These are phyloP conservation scores for Otus sunia DNA, from an alignment of 2,113 vertebrate genomes.

Conservation along the genomic window DNA sequence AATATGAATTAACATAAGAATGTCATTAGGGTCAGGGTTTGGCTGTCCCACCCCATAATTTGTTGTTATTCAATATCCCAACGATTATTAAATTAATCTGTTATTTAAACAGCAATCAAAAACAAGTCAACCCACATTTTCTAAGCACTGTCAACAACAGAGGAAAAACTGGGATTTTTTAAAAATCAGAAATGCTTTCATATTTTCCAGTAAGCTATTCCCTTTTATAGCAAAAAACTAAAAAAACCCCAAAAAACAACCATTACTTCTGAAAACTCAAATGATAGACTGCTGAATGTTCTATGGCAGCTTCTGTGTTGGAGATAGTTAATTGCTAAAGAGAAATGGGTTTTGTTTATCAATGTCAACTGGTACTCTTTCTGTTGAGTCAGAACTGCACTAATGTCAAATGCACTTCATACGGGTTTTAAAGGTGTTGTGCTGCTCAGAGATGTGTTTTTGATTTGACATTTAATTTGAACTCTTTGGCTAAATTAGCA, in stretches of 20 bases:
- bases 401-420: neutral
- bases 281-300: neutral
- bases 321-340: neutral
- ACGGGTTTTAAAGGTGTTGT: neutral
- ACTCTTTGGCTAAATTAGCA: neutral
- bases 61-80: constrained; percentile 76
- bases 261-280: neutral
- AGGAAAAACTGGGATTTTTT: constrained; percentile 47
- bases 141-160: constrained; percentile 70
- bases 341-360: neutral
- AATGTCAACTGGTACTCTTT: neutral
- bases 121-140: constrained; percentile 73
- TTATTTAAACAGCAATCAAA: constrained; percentile 75
- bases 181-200: constrained; percentile 30
- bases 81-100: constrained; percentile 83
- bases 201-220: constrained; percentile 54
- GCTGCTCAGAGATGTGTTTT: neutral
- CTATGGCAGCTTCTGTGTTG: neutral
- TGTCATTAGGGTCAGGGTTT: constrained; percentile 80
- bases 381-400: neutral
- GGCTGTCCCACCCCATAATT: constrained; percentile 71
- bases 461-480: neutral
- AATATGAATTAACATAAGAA: constrained; percentile 82
- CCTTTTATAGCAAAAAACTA: neutral
- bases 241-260: neutral